Evolutionary conservation across 2,113 vertebrate genomes (phyloP).

Genomic region (Petrocephalus microphthalmus): DNA sequence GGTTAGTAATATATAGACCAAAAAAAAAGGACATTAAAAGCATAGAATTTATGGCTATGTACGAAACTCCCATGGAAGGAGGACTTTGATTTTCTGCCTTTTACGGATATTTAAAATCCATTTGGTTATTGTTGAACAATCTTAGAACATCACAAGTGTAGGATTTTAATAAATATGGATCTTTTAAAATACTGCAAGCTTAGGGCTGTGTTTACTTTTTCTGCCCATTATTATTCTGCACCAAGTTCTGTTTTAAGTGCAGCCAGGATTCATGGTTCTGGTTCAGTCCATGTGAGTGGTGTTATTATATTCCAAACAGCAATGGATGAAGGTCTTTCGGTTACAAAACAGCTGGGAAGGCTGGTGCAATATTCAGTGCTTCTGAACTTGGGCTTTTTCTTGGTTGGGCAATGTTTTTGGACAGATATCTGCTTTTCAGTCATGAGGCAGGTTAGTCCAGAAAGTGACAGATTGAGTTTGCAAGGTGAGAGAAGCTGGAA

Average conservation of each 20-base stretch:
- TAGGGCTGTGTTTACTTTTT: not conserved
- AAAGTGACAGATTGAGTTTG: not conserved
- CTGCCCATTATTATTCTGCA: not conserved
- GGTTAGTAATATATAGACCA: not conserved
- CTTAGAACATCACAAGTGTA: not conserved
- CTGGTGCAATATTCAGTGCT: not conserved
- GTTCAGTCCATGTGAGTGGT: not conserved
- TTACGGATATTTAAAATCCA: not conserved
- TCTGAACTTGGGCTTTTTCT: not conserved
- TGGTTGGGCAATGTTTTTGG: not conserved
- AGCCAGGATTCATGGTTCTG: conserved; percentile 1
- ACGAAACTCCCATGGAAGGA: not conserved
- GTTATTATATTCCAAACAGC: not conserved
- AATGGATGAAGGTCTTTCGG: not conserved
- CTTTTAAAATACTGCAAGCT: not conserved
- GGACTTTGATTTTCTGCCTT: not conserved
- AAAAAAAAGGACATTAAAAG: not conserved
- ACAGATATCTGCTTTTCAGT: not conserved
- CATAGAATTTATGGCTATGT: not conserved
- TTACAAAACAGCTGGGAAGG: not conserved
- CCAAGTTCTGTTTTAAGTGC: not conserved
- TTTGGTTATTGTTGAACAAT: not conserved
- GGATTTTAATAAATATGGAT: not conserved
- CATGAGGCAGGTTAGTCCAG: not conserved
- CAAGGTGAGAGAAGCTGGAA: not conserved